Evolutionary conservation across 1,140 invertebrate species (phyloP).

Genomic region (Conus betulinus): DNA sequence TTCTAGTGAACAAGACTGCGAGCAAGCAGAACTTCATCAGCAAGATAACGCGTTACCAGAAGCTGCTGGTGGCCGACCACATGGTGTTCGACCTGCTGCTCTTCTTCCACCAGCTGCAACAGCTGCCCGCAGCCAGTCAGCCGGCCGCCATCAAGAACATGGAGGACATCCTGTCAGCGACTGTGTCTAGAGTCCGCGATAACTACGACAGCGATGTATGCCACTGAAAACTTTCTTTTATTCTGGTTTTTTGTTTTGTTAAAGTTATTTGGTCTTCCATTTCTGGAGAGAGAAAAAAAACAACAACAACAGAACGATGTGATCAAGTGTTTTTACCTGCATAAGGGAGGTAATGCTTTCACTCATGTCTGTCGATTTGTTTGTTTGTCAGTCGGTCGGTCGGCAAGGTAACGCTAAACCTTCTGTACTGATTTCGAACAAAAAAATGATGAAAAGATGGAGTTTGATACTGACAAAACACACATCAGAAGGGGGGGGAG

Average conservation of each 20-base stretch:
- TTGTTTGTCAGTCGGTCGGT: no score
- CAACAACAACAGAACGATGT: no score
- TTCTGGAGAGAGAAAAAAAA: no score
- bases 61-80: background rate
- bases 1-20: background rate
- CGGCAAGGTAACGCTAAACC: no score
- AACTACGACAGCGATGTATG: background rate
- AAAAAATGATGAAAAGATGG: no score
- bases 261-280: background rate
- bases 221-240: background rate
- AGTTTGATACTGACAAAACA: no score
- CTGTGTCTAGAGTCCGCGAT: background rate
- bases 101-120: background rate
- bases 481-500: no score
- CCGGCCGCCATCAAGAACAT: background rate
- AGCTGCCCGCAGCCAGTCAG: background rate
- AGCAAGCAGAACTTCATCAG: background rate
- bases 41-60: background rate
- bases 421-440: no score
- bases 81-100: background rate
- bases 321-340: no score
- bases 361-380: no score
- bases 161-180: background rate
- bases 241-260: background rate
- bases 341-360: no score